Percentiles rank a stretch among this genome's conserved stretches.
Conservation (phyloP, 2,888 invertebrate species). For the Tiliacea aurago region DNA sequence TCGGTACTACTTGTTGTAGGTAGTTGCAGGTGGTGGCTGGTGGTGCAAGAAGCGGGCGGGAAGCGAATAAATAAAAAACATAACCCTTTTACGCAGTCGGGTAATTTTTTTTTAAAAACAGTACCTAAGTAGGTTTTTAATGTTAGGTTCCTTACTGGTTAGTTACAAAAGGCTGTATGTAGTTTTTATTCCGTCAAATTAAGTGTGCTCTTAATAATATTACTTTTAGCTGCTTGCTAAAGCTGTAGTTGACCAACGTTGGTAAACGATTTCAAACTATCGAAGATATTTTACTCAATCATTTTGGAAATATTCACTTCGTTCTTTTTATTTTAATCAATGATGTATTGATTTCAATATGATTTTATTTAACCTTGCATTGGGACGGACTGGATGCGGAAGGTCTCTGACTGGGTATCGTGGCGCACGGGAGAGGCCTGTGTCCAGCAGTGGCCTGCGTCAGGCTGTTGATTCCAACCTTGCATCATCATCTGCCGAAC, state of each 20-base stretch:
- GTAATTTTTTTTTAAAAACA: no score
- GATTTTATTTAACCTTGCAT: neutral
- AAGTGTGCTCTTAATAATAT: no score
- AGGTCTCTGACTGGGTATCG: neutral
- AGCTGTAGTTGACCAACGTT: no score
- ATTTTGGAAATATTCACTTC: neutral
- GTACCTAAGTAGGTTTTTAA: neutral
- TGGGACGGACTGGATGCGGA: neutral
- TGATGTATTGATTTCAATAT: neutral
- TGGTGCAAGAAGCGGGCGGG: conserved; percentile 15
- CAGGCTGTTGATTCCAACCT: neutral
- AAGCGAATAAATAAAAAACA: neutral
- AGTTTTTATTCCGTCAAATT: no score
- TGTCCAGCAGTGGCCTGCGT: neutral
- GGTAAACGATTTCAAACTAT: neutral
- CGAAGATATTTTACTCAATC: neutral
- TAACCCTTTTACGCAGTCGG: neutral
- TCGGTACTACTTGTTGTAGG: conserved; percentile 40
- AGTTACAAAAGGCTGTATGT: neutral
- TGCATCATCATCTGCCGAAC: neutral
- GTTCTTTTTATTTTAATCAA: neutral
- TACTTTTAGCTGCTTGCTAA: no score
- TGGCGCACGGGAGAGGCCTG: neutral
- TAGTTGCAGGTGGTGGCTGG: conserved; percentile 40
- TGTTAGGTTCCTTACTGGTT: neutral